These are phyloP conservation scores for Acrocera orbiculus DNA, from an alignment of 2,888 invertebrate species.

Conservation along the genomic window DNA sequence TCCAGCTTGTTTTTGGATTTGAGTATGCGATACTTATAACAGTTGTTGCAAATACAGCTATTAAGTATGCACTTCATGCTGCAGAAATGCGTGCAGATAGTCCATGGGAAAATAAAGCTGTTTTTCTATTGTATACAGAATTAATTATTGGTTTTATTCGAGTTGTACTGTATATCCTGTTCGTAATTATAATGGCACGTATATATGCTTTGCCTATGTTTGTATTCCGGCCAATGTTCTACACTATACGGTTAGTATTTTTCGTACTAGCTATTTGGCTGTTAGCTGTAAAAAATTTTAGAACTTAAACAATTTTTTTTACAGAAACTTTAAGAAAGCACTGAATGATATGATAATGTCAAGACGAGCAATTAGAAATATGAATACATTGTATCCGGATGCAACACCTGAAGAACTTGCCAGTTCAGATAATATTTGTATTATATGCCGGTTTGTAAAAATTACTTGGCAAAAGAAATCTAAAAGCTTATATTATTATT, in stretches of 20 bases:
- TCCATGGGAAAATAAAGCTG: constrained; percentile 99
- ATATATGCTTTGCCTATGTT: constrained; percentile 96
- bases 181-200: constrained; percentile 90
- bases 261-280: background rate
- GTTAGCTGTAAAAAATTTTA: no score
- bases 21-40: constrained; percentile 96
- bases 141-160: constrained; percentile 77
- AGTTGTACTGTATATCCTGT: constrained; percentile 75
- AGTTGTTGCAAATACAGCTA: constrained; percentile 76
- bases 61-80: constrained; percentile 78
- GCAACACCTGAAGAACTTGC: constrained; percentile 83
- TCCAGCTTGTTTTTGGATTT: constrained; percentile 97
- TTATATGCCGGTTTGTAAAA: constrained; percentile 75
- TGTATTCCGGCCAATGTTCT: constrained; percentile 97
- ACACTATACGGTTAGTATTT: constrained; percentile 66
- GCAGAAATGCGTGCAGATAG: constrained; percentile 68
- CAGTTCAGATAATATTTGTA: constrained; percentile 92
- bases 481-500: background rate
- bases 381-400: constrained; percentile 96
- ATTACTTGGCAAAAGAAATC: no score
- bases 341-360: constrained; percentile 94
- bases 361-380: constrained; percentile 87
- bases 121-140: constrained; percentile 91
- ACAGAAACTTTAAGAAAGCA: constrained; percentile 89
- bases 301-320: constrained; percentile 1